These are phyloP conservation scores for Perccottus glenii DNA, from an alignment of 2,113 vertebrate species.

Conservation along the genomic window DNA sequence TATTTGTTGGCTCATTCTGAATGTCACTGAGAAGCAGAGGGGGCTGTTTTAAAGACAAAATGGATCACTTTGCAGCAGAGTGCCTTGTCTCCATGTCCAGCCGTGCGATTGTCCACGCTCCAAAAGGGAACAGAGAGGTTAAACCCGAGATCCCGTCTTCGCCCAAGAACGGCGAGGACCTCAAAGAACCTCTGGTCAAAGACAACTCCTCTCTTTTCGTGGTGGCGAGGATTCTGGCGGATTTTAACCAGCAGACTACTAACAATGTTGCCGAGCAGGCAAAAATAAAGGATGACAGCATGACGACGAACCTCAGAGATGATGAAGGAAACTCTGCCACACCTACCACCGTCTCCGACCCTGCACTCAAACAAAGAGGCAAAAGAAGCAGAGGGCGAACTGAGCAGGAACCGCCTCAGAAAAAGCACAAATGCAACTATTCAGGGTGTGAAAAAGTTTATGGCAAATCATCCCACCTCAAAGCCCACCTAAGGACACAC, in stretches of 20 bases:
- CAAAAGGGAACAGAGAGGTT: conserved; percentile 79
- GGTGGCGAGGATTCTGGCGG: conserved; percentile 94
- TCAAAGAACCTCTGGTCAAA: conserved; percentile 80
- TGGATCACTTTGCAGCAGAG: conserved; percentile 98
- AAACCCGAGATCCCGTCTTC: conserved; percentile 78
- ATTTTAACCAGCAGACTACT: conserved; percentile 93
- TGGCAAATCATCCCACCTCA: conserved; percentile 99
- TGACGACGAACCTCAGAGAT: conserved; percentile 72
- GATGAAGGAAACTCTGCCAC: conserved; percentile 88
- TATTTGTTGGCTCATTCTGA: conserved; percentile 47
- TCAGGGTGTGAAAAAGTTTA: conserved; percentile 99
- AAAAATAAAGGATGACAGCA: conserved; percentile 84
- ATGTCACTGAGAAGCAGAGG: conserved; percentile 74
- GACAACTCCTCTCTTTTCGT: conserved; percentile 90
- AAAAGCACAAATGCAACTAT: conserved; percentile 99
- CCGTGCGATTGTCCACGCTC: conserved; percentile 87
- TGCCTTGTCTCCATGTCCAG: conserved; percentile 98
- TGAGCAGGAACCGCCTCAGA: conserved; percentile 91
- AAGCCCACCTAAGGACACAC: conserved; percentile 98
- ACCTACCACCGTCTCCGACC: conserved; percentile 86
- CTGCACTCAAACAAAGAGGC: conserved; percentile 94
- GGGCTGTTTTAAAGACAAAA: conserved; percentile 76
- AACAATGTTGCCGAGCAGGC: conserved; percentile 78
- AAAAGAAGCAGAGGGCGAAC: conserved; percentile 85
- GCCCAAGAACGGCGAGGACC: conserved; percentile 80